phyloP scores from a whole-genome alignment of 2,888 invertebrate genomes.

The Lasius platythorax region DNA sequence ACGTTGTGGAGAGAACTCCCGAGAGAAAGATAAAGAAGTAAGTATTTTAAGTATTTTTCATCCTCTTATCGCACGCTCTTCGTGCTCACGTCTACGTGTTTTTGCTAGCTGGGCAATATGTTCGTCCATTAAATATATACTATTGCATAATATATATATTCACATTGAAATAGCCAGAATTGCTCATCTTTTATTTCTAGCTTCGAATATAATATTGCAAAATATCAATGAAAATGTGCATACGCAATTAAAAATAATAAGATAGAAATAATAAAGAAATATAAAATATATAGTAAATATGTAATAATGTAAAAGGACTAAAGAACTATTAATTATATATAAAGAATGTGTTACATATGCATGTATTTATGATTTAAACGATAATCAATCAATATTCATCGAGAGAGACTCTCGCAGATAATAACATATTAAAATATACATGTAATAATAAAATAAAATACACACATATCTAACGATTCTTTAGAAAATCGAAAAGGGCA shows the following conservation, averaged over 20 bases:
- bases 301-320: not conserved
- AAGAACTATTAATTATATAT: too few relatives aligned
- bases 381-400: not conserved
- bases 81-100: not conserved
- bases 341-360: not conserved
- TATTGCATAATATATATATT: not conserved
- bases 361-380: not conserved
- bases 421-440: not conserved
- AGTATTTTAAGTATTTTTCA: constrained; percentile 45
- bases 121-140: not conserved
- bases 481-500: not conserved
- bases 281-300: not conserved
- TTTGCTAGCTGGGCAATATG: not conserved
- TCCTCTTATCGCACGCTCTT: not conserved
- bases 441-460: not conserved
- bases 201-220: not conserved
- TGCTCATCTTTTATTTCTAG: not conserved
- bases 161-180: not conserved
- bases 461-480: not conserved
- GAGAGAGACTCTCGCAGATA: not conserved
- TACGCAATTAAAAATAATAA: not conserved
- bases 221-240: not conserved
- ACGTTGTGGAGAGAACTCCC: constrained; percentile 72
- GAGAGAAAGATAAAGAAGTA: constrained; percentile 68
- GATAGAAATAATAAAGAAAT: not conserved